Conservation (phyloP, 2,888 invertebrate genomes). For the Phortica magna region DNA sequence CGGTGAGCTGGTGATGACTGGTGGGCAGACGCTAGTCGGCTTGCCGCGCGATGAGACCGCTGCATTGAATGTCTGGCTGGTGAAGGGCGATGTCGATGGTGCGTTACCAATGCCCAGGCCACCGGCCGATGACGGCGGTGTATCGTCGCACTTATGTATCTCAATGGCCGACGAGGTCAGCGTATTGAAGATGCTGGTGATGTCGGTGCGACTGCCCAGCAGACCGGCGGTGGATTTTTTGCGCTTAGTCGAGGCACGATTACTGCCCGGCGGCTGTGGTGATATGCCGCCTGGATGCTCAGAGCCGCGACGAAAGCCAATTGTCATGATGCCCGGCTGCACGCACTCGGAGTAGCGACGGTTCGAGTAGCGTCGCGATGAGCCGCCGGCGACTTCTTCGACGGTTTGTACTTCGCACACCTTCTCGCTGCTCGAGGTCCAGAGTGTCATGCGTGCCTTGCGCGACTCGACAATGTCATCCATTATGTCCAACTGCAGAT, state of each 20-base stretch:
- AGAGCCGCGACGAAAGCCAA: slow-evolving; percentile 83
- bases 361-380: slow-evolving; percentile 81
- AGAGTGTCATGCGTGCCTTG: slow-evolving; percentile 90
- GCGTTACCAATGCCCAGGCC: slow-evolving; percentile 41
- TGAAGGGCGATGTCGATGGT: slow-evolving; percentile 55
- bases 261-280: slow-evolving; percentile 65
- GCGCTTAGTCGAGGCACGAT: slow-evolving; percentile 68
- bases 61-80: slow-evolving; percentile 61
- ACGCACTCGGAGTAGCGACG: slow-evolving; percentile 87
- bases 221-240: slow-evolving; percentile 80
- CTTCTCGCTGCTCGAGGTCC: slow-evolving; percentile 89
- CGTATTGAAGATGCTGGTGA: slow-evolving; percentile 84
- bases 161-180: slow-evolving; percentile 90
- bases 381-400: slow-evolving; percentile 82
- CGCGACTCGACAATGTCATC: slow-evolving; percentile 91
- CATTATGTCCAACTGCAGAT: slow-evolving; percentile 91
- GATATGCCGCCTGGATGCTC: slow-evolving; percentile 82
- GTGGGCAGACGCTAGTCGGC: slow-evolving; percentile 64
- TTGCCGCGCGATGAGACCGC: slow-evolving; percentile 56
- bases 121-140: slow-evolving; percentile 63
- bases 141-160: slow-evolving; percentile 84
- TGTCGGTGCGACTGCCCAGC: slow-evolving; percentile 89
- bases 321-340: slow-evolving; percentile 43
- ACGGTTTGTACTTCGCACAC: slow-evolving; percentile 90
- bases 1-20: slow-evolving; percentile 61